phyloP scores from a whole-genome alignment of 2,113 vertebrate species.

The Entelurus aequoreus region DNA sequence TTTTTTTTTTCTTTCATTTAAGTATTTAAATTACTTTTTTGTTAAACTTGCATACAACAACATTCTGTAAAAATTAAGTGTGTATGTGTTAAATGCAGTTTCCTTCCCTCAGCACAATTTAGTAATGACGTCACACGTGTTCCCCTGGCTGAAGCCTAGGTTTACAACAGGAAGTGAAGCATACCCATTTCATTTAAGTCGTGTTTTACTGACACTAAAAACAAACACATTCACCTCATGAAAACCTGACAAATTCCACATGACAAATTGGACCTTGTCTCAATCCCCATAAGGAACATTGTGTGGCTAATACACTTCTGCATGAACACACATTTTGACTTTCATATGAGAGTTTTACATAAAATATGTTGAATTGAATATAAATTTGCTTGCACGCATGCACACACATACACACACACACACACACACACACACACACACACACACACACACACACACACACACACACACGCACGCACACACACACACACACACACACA shows the following conservation, averaged over 20 bases:
- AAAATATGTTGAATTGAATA: constrained; percentile 39
- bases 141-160: constrained; percentile 16
- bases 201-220: constrained; percentile 29
- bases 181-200: not conserved
- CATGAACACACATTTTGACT: constrained; percentile 35
- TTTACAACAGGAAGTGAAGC: constrained; percentile 19
- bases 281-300: constrained; percentile 9
- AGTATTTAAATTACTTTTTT: no score
- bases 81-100: constrained; percentile 14
- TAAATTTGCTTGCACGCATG: constrained; percentile 10
- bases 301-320: constrained; percentile 26
- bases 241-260: constrained; percentile 37
- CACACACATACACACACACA: no score
- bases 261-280: constrained; percentile 31
- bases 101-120: not conserved
- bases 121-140: no score
- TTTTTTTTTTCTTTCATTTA: no score
- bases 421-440: no score
- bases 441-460: no score
- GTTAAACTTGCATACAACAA: no score
- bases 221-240: constrained; percentile 19
- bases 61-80: no score
- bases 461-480: no score
- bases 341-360: constrained; percentile 40
- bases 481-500: no score